Evolutionary conservation across 2,113 vertebrate species (phyloP), one percentile per base, ranked within the genome.

Genomic region (Pongo abelii): DNA sequence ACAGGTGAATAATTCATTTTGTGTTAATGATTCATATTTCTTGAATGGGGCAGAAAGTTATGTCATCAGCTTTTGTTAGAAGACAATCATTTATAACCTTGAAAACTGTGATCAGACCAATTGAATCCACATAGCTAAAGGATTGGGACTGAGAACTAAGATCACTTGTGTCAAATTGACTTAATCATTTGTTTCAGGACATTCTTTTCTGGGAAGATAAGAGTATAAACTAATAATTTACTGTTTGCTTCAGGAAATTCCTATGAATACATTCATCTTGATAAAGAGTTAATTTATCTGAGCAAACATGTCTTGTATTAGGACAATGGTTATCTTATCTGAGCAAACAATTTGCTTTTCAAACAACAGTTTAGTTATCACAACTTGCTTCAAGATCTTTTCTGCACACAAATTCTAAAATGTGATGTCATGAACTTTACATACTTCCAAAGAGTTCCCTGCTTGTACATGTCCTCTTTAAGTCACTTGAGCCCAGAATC

Each of bases 231-330:
- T 83, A 95, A 74, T 75, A 17, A 94, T 67, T 78, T 74, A 38
- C 3, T 83, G 38, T 93, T 97, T 89, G 46, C 30, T 88, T 59
- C 20, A 59, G 38, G 3, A 84, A 94, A 92, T 80, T 78, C 57
- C 67, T 86, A 11, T 84, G 91, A 95, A 93, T 69, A 79, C 23
- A 70, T 91, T 59, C 89, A 84, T 95, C 40, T 96, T 48, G 27
- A 84, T 50, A 93, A 38, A 55, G 25, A 72, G 32, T 61, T 84
- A 59, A 83, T 48, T 75, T n/a, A 77, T 64, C 22, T 70, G 57
- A 20, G 32, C 17, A 97, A 94, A 97, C 43, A 94, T 27, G 4
- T 75, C n/a, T 89, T 90, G 79, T 43, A 89, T 52, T 46, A 91
- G 2, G 4, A 75, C 23, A 38, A 77, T 1, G 59, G 1, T 79